Evolutionary conservation across 2,888 invertebrate genomes (phyloP), one percentile per base, ranked within the genome.

Genomic region (Acleris laterana): DNA sequence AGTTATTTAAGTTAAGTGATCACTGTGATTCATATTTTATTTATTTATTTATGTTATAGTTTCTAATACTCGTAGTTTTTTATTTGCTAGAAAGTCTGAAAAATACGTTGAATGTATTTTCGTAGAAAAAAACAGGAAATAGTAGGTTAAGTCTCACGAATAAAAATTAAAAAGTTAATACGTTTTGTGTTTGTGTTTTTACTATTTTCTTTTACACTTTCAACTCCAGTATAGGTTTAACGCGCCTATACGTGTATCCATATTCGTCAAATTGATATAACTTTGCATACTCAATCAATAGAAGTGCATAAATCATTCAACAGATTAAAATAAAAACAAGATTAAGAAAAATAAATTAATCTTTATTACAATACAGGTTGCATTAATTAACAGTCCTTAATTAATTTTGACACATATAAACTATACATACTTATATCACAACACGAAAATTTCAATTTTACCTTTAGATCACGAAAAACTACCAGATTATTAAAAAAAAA

Each of bases 11-110:
- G 48, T 28, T 68, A 61, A 58, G 62, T 68, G 64, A 71, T 68
- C 59, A 72, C 74, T 74, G 71, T 74, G 69, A 70, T 64, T 63
- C 58, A 67, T 70, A 62, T 60, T 68, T 70, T 58, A 67, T 69
- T 68, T 67, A 69, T 70, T 71, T 63, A 62, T 60, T 65, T 60
- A 44, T 57, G 22, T 38, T 44, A 44, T 25, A 22, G 5, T 6
- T 22, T 46, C 44, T 19, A 22, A 25, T 62, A 57, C 19, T 38
- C 13, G 5, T 17, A 50, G 5, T 42, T 55, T 50, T 28, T 17
- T 51, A 63, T 63, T 52, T 52, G 19, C 44, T 46, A 49, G n/a
- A 2, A 7, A 50, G 52, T 52, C 62, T 16, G 11, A 67, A 22
- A 52, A 68, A 64, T 69, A 69, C 60, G 62, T 57, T 52, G 42